Percentiles rank a stretch among this genome's conserved stretches.
Evolutionary conservation across 37 sponge, comb jelly and placozoan genomes (phyloP).

Genomic region (Spongia lamella): DNA sequence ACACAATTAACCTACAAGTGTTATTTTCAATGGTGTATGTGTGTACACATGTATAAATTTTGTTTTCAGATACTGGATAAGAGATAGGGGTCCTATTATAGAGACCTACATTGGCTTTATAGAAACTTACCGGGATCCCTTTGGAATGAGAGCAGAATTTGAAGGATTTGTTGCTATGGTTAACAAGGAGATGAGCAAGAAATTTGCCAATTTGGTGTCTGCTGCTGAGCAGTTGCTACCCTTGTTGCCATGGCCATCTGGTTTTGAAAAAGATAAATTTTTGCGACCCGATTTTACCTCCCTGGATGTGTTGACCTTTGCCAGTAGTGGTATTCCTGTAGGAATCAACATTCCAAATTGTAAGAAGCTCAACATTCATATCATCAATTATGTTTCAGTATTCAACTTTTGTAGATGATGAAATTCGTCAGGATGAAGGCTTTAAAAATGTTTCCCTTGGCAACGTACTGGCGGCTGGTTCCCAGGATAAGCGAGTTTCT

Average conservation of each 20-base stretch:
- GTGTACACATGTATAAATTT: too few relatives aligned
- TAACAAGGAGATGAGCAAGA: constrained; percentile 86
- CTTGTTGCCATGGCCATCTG: constrained; percentile 76
- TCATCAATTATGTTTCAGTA: neutral
- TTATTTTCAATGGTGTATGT: too few relatives aligned
- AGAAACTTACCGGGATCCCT: constrained; percentile 91
- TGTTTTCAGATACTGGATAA: constrained; percentile 86
- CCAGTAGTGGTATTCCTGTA: constrained; percentile 85
- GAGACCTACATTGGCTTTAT: constrained; percentile 94
- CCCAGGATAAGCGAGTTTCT: constrained; percentile 64
- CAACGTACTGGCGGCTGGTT: constrained; percentile 76
- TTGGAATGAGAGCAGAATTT: constrained; percentile 90
- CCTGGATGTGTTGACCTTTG: constrained; percentile 81
- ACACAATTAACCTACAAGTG: too few relatives aligned
- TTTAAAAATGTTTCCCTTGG: constrained; percentile 95
- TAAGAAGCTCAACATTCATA: constrained; percentile 33
- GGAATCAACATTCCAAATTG: constrained; percentile 96
- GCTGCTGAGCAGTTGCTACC: constrained; percentile 68
- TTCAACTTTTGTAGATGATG: constrained; percentile 66
- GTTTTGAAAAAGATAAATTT: constrained; percentile 88
- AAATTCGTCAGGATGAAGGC: constrained; percentile 87
- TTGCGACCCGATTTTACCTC: constrained; percentile 91
- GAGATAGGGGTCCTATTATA: constrained; percentile 83
- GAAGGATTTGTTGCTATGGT: constrained; percentile 97
- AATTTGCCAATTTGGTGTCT: constrained; percentile 74